Evolutionary conservation across 2,888 invertebrate genomes (phyloP).

Genomic region (Nysson spinosus): DNA sequence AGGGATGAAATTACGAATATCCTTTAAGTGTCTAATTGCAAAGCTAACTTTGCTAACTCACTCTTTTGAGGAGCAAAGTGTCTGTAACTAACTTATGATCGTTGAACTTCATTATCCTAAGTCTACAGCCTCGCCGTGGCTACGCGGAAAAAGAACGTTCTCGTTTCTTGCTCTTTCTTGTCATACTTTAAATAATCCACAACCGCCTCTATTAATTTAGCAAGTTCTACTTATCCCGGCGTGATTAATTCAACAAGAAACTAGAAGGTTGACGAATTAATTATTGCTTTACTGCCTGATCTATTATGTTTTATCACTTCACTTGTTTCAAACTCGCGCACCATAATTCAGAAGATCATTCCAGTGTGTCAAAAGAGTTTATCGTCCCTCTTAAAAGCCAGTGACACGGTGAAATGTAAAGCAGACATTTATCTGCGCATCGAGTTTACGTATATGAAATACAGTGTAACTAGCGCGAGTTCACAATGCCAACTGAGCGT

Average conservation of each 20-base stretch:
- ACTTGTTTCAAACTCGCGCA: neutral
- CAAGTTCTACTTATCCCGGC: too few relatives aligned
- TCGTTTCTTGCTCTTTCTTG: slow-evolving; percentile 29
- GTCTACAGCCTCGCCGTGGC: slow-evolving; percentile 30
- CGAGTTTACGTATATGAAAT: slow-evolving; percentile 5
- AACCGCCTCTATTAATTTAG: too few relatives aligned
- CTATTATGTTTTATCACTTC: too few relatives aligned
- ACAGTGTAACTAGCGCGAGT: slow-evolving; percentile 1
- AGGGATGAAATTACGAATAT: slow-evolving; percentile 14
- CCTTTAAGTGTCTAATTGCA: slow-evolving; percentile 39
- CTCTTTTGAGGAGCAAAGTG: slow-evolving; percentile 33
- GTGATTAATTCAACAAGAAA: too few relatives aligned
- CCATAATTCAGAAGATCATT: neutral
- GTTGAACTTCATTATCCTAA: slow-evolving; percentile 46
- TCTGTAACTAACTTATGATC: slow-evolving; percentile 47
- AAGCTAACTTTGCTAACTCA: slow-evolving; percentile 43
- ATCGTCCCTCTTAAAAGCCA: slow-evolving; percentile 7
- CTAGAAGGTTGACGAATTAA: too few relatives aligned
- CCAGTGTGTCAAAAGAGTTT: neutral
- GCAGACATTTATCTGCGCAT: slow-evolving; percentile 24
- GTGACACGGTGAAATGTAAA: slow-evolving; percentile 21
- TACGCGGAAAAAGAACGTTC: slow-evolving; percentile 24
- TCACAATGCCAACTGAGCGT: slow-evolving; percentile 2
- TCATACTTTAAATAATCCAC: too few relatives aligned
- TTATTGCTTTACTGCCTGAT: too few relatives aligned